Evolutionary conservation across 2,888 invertebrate genomes (phyloP).

Genomic region (Drosophila neutralis): DNA sequence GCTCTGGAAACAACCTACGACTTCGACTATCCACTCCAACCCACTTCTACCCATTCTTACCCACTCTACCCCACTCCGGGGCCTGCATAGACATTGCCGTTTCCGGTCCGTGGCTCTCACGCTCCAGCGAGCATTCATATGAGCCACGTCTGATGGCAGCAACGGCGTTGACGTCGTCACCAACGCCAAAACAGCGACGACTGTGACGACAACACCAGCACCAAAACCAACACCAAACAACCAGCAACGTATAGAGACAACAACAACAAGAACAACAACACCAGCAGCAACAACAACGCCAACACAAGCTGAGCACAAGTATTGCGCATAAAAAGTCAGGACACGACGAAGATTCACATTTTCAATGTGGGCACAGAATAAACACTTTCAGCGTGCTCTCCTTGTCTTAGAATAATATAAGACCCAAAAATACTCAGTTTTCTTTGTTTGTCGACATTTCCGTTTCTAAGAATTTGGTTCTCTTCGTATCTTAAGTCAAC

Average conservation of each 20-base stretch:
- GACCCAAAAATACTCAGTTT: conserved; percentile 7
- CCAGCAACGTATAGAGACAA: conserved; percentile 18
- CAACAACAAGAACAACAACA: conserved; percentile 19
- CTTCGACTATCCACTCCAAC: neutral
- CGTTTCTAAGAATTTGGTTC: neutral
- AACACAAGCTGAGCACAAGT: conserved; percentile 33
- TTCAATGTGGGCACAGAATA: conserved; percentile 3
- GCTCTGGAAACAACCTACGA: neutral
- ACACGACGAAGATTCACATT: conserved; percentile 18
- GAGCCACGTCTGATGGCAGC: conserved; percentile 47
- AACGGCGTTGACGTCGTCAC: conserved; percentile 60
- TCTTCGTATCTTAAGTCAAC: neutral
- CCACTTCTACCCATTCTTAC: neutral
- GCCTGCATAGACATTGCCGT: conserved; percentile 37
- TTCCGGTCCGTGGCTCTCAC: conserved; percentile 50
- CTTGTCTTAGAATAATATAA: neutral
- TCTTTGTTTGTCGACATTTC: neutral
- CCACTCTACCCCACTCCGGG: neutral
- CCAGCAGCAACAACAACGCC: neutral
- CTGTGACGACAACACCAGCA: conserved; percentile 68
- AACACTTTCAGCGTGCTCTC: conserved; percentile 6
- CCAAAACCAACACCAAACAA: conserved; percentile 24
- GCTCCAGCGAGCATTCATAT: conserved; percentile 40
- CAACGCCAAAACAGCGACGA: conserved; percentile 34
- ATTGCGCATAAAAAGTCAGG: conserved; percentile 47